These are phyloP conservation scores for Hippocampus comes DNA, from an alignment of 2,113 vertebrate species.

Conservation along the genomic window DNA sequence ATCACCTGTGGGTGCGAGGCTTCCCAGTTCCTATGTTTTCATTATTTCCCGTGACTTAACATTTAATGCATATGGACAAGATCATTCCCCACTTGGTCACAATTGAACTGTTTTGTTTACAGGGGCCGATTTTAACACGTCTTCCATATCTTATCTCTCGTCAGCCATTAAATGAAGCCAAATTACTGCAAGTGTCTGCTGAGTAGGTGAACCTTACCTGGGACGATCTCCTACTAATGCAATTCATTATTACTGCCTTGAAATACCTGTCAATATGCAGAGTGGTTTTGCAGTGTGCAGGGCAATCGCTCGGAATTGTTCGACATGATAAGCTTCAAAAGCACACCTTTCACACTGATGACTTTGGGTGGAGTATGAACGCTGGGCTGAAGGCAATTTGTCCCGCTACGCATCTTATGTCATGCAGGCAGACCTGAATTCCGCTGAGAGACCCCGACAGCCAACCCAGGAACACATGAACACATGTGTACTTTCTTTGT, in stretches of 20 bases:
- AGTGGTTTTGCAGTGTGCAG: slow-evolving; percentile 41
- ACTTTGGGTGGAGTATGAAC: slow-evolving; percentile 31
- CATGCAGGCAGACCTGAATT: slow-evolving; percentile 20
- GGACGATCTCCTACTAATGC: slow-evolving; percentile 5
- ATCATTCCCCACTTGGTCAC: too few relatives aligned
- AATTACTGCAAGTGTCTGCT: not conserved
- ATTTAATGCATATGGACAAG: too few relatives aligned
- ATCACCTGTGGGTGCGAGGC: too few relatives aligned
- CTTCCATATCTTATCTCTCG: not conserved
- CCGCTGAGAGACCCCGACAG: slow-evolving; percentile 23
- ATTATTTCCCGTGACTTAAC: too few relatives aligned
- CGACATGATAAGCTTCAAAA: slow-evolving; percentile 22
- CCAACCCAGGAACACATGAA: slow-evolving; percentile 2
- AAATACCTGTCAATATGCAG: slow-evolving; percentile 48
- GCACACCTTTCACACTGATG: slow-evolving; percentile 51
- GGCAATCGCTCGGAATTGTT: slow-evolving; percentile 55
- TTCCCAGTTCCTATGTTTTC: too few relatives aligned
- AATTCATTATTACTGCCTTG: slow-evolving; percentile 23
- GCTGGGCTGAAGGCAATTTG: slow-evolving; percentile 1
- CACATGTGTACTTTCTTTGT: not conserved
- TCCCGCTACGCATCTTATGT: slow-evolving; percentile 26
- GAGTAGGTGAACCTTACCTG: not conserved
- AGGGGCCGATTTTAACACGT: too few relatives aligned
- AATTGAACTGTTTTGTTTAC: too few relatives aligned
- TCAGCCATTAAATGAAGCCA: not conserved